Percentiles rank a stretch among this genome's conserved stretches.
phyloP scores from a whole-genome alignment of 2,797 vertebrate genomes.

The Petrocephalus schoutedeni region DNA sequence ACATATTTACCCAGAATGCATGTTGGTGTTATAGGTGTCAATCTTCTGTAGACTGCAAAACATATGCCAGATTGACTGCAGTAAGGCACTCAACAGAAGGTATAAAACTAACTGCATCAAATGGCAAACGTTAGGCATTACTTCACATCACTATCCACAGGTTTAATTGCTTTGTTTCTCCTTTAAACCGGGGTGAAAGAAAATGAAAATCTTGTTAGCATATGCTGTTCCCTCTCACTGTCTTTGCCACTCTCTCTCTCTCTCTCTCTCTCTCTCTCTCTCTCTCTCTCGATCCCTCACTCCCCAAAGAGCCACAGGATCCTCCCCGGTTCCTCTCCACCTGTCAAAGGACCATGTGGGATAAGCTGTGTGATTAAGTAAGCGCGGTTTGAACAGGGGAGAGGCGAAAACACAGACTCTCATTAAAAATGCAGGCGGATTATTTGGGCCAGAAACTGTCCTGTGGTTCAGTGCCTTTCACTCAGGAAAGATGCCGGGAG shows the following conservation, averaged over 20 bases:
- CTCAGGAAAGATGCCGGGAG: not conserved
- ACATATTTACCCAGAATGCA: not conserved
- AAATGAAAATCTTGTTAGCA: not conserved
- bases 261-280: not conserved
- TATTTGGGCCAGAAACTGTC: slow-evolving; percentile 16
- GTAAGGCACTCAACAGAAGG: not conserved
- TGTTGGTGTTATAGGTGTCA: not conserved
- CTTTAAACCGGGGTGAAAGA: not conserved
- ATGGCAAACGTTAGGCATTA: not conserved
- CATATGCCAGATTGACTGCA: not conserved
- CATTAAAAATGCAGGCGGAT: slow-evolving; percentile 29
- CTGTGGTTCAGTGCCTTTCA: slow-evolving; percentile 18
- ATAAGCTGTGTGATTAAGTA: slow-evolving; percentile 22
- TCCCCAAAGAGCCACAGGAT: slow-evolving; percentile 6
- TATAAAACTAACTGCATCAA: not conserved
- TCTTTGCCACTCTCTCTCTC: not conserved
- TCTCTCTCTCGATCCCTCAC: not conserved
- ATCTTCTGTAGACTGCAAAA: not conserved
- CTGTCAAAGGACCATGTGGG: slow-evolving; percentile 17
- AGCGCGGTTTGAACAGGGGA: slow-evolving; percentile 17
- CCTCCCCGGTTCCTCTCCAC: not conserved
- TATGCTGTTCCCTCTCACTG: not conserved
- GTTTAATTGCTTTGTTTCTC: not conserved
- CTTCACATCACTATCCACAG: not conserved
- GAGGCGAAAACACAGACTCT: slow-evolving; percentile 14